phyloP scores from a whole-genome alignment of 2,888 invertebrate species.

The Alloscopus bannaensis region DNA sequence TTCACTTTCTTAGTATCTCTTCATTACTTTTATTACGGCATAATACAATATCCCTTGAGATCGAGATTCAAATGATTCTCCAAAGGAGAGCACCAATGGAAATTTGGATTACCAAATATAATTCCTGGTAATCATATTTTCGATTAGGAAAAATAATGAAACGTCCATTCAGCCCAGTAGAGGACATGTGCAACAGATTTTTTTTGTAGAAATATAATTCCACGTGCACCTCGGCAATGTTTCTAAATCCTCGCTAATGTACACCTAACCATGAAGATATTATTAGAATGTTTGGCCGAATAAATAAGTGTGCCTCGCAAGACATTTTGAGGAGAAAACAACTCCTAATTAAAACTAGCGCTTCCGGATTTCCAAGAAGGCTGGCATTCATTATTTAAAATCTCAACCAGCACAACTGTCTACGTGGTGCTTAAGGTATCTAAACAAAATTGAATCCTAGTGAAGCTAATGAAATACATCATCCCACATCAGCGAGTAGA shows the following conservation, averaged over 20 bases:
- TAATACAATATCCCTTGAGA: conserved; percentile 10
- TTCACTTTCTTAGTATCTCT: not conserved
- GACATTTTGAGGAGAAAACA: too few species aligned
- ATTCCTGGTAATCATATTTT: conserved; percentile 15
- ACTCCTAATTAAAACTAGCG: not conserved
- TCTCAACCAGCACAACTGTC: too few species aligned
- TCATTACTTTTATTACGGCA: not conserved
- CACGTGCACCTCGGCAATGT: not conserved
- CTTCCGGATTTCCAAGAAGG: not conserved
- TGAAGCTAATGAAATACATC: too few species aligned
- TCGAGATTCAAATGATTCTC: conserved; percentile 18
- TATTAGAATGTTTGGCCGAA: not conserved
- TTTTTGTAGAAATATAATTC: not conserved
- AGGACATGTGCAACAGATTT: not conserved
- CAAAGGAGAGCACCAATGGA: conserved; percentile 7
- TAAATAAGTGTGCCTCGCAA: too few species aligned
- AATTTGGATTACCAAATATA: conserved; percentile 34
- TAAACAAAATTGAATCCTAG: too few species aligned
- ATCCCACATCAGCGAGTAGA: too few species aligned
- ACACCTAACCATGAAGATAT: not conserved
- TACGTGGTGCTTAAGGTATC: too few species aligned
- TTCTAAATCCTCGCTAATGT: not conserved
- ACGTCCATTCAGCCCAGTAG: not conserved
- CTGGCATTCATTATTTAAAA: too few species aligned
- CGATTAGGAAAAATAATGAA: not conserved